A percentile compares a stretch with the other conserved stretches of the same genome.
These are phyloP conservation scores for Drosophila miranda DNA, from an alignment of 1,140 invertebrate genomes.

Conservation along the genomic window DNA sequence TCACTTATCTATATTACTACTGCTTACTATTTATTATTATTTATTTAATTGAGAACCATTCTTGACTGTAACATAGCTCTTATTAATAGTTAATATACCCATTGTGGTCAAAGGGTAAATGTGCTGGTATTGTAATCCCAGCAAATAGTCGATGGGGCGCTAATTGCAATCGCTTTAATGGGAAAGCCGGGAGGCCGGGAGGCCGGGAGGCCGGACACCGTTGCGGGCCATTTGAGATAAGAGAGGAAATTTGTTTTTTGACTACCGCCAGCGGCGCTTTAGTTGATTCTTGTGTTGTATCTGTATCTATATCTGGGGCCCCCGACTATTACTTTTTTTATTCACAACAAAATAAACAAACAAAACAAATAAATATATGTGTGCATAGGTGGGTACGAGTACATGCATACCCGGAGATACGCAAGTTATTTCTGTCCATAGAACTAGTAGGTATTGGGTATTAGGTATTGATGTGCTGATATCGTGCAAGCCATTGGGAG, in stretches of 20 bases:
- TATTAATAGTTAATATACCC: neutral
- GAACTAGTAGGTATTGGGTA: constrained; percentile 16
- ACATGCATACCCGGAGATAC: constrained; percentile 1
- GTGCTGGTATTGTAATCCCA: constrained; percentile 1
- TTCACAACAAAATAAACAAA: constrained; percentile 37
- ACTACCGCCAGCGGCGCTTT: constrained; percentile 35
- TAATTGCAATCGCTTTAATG: constrained; percentile 73
- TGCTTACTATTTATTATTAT: too few species aligned
- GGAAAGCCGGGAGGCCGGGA: neutral
- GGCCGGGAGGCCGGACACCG: constrained; percentile 8
- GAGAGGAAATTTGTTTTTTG: constrained; percentile 66
- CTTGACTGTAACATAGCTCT: too few species aligned
- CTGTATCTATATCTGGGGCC: constrained; percentile 10
- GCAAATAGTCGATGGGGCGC: constrained; percentile 38
- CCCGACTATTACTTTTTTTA: constrained; percentile 34
- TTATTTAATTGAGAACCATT: too few species aligned
- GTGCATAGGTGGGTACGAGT: constrained; percentile 25
- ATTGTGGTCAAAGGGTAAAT: constrained; percentile 21
- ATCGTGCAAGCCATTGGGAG: constrained; percentile 20
- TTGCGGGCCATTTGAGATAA: constrained; percentile 50
- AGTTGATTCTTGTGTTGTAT: constrained; percentile 22
- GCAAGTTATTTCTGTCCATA: constrained; percentile 15
- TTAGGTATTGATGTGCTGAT: constrained; percentile 46
- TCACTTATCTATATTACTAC: too few species aligned
- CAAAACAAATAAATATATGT: constrained; percentile 18